Base-by-base conservation (phyloP, 2,113 vertebrate species). In the Phylloscopus whistleri region DNA sequence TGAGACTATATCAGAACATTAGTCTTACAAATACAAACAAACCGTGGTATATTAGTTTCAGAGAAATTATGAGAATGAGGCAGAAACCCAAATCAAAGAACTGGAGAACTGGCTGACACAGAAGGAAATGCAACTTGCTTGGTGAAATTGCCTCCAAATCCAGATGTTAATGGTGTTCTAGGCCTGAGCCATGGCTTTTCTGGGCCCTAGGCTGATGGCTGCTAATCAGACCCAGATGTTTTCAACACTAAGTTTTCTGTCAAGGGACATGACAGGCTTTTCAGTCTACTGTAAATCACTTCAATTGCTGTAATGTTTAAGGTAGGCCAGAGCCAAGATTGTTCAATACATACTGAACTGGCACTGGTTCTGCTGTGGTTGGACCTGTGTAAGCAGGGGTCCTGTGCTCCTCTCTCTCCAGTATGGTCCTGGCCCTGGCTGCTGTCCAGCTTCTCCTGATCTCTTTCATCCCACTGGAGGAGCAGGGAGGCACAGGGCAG, bases 321-420 rank as follows among this genome's bases (percentile, higher is more conserved):
- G 6, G 55, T 17, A 63, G 55, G 39, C 39, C 28, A 35, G 24
- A 77, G 48, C 28, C 37, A 13, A 35, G 37, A 9, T 6, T n/a
- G 18, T 59, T 55, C 44, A 44, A 22, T 11, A 1, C 0, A 0
- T 12, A 21, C 5, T 37, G 30, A 3, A 17, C 37, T n/a, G 80
- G 43, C 0, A 0, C 22, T 44, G 31, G 12, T 59, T 91, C 64
- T 88, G 85, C 59, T n/a, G 37, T 35, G n/a, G 30, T 44, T 76
- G 83, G 44, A 70, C 30, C 14, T 74, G 9, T 44, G 12, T 15
- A 11, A 16, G 68, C 1, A 30, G 30, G 13, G 43, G 13, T 82
- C 49, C 31, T 68, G 27, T 11, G 18, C 30, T 79, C 16, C 23
- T 52, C 21, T 56, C 22, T 48, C 21, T 18, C 13, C 52, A 52